phyloP scores from a whole-genome alignment of 1,140 invertebrate species.

The Chlorops oryzae region DNA sequence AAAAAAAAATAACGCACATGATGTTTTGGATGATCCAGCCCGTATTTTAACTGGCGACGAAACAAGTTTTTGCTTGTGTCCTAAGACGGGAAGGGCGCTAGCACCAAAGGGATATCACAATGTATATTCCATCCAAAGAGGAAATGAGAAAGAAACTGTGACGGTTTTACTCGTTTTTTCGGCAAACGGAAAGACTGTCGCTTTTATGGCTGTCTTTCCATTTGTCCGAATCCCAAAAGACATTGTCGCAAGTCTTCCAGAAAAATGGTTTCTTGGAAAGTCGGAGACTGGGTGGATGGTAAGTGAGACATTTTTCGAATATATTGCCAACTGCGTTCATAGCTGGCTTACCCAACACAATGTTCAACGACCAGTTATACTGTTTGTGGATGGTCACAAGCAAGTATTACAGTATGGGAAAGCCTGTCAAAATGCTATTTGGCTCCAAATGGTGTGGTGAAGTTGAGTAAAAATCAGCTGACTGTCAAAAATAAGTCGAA shows the following conservation, averaged over 20 bases:
- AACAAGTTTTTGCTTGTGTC: slow-evolving; percentile 35
- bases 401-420: no score
- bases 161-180: slow-evolving; percentile 36
- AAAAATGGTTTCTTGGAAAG: slow-evolving; percentile 16
- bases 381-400: slow-evolving; percentile 8
- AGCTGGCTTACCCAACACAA: background rate
- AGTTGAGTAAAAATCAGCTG: no score
- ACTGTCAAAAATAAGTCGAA: no score
- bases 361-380: slow-evolving; percentile 1
- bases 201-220: slow-evolving; percentile 21
- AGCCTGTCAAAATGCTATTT: no score
- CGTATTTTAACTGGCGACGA: slow-evolving; percentile 41
- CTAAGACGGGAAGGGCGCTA: slow-evolving; percentile 35
- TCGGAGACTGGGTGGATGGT: slow-evolving; percentile 43
- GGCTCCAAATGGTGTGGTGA: no score
- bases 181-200: slow-evolving; percentile 17
- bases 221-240: slow-evolving; percentile 21
- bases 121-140: slow-evolving; percentile 31
- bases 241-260: slow-evolving; percentile 21
- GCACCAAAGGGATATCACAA: slow-evolving; percentile 32
- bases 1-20: slow-evolving; percentile 13
- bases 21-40: slow-evolving; percentile 29
- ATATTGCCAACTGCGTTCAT: slow-evolving; percentile 5
- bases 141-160: slow-evolving; percentile 39
- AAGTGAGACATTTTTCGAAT: slow-evolving; percentile 9